phyloP scores from a whole-genome alignment of 2,888 invertebrate genomes.

The Euphydryas editha region DNA sequence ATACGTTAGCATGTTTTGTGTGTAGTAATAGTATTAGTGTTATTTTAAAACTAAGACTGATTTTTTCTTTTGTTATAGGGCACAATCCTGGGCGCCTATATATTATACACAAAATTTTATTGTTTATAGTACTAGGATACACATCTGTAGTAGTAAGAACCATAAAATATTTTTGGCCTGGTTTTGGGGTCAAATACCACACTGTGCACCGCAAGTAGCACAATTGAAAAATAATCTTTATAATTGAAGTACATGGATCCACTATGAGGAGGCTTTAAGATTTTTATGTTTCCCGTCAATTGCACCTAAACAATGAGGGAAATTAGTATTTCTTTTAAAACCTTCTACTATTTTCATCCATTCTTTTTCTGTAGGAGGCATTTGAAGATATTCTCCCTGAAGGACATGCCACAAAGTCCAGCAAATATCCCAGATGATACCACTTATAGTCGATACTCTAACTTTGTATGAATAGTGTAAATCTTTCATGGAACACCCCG shows the following conservation, averaged over 20 bases:
- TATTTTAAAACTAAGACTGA: no score
- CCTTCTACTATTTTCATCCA: background rate
- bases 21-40: no score
- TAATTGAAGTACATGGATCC: constrained; percentile 2
- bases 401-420: background rate
- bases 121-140: no score
- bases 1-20: no score
- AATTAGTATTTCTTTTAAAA: background rate
- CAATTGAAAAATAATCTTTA: constrained; percentile 3
- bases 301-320: constrained; percentile 4
- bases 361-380: background rate
- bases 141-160: no score
- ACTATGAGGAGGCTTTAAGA: background rate
- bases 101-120: no score
- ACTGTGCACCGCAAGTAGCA: background rate
- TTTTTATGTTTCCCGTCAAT: constrained; percentile 1
- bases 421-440: constrained; percentile 40
- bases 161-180: no score
- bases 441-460: constrained; percentile 47
- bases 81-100: no score
- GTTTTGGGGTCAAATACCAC: no score
- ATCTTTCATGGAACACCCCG: constrained; percentile 45
- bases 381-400: constrained; percentile 1
- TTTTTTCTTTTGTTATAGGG: no score
- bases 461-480: constrained; percentile 45